Evolutionary conservation across 2,888 invertebrate species (phyloP), one percentile per base, ranked within the genome.

Genomic region (Timema podura): DNA sequence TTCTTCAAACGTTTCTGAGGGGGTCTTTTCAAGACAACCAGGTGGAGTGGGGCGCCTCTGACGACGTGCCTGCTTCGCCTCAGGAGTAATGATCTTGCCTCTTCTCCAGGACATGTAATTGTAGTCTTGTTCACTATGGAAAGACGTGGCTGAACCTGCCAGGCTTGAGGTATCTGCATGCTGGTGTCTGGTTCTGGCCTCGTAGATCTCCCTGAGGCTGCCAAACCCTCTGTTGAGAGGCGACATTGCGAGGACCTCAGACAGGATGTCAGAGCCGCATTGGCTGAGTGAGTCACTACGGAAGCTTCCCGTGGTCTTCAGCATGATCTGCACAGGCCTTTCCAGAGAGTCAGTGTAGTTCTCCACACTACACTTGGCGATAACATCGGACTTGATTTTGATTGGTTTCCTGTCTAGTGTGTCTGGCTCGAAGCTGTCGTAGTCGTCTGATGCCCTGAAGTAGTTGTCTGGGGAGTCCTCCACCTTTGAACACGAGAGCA

Each of bases 351-450:
- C 86, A 2, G 85, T 80, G 71, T 73, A 77, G 65, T 73, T 72
- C 66, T 77, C 77, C 13, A 47, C 30, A 11, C 46, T 16, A 3
- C 48, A 16, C 11, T 51, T 48, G n/a, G 16, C 48, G 49, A 78
- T 78, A 30, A 76, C 79, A 69, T 79, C 80, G 46, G 80, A 78
- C 73, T 84, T 85, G 79, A 84, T 79, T 75, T 85, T 87, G 79
- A 84, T 87, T 61, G 90, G 88, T 78, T 93, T 93, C 46, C 93
- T 84, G 77, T 94, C 94, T 70, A 94, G 83, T 0, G 94, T 94
- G 75, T 94, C 93, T 0, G 93, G 93, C 79, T 94, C 94, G 76
- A 92, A 94, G 69, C 88, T 89, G 76, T 92, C 92, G 2, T 92
- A 92, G 77, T 93, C 93, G 70, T 91, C 87, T 66, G 71, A 65